Conservation (phyloP, 2,113 vertebrate species). For the Asarcornis scutulata region DNA sequence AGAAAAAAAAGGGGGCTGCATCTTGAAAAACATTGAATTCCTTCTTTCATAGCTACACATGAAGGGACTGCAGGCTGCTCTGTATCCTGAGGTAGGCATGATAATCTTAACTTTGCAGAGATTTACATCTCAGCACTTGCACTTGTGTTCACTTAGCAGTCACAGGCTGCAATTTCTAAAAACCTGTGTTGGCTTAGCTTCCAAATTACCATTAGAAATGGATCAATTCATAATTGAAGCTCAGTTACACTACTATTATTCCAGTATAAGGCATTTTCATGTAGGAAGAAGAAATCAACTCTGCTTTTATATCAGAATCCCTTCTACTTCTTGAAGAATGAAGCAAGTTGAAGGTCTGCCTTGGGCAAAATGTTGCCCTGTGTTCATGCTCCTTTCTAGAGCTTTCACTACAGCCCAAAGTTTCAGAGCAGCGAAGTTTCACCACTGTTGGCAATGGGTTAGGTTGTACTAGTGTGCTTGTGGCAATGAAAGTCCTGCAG, state of each 20-base stretch:
- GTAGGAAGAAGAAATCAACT: background rate
- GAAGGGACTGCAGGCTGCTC: background rate
- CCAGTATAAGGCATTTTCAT: background rate
- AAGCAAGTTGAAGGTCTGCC: background rate
- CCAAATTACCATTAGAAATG: background rate
- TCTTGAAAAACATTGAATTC: background rate
- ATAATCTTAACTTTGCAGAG: background rate
- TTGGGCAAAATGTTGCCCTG: accelerated
- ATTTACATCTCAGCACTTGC: background rate
- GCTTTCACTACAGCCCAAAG: background rate
- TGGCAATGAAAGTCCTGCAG: accelerated
- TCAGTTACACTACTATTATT: background rate
- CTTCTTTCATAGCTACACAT: background rate
- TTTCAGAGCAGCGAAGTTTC: background rate
- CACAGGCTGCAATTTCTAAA: background rate
- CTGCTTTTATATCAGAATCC: background rate
- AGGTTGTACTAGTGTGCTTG: background rate
- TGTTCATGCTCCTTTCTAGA: background rate
- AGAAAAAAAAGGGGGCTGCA: background rate
- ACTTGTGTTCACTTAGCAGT: background rate
- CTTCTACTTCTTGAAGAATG: background rate
- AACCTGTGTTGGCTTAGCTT: background rate
- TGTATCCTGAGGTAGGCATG: background rate
- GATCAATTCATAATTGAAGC: background rate
- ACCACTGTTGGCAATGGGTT: background rate